Evolutionary conservation across 1,140 invertebrate genomes (phyloP).

Genomic region (Drosophila ohnishii): DNA sequence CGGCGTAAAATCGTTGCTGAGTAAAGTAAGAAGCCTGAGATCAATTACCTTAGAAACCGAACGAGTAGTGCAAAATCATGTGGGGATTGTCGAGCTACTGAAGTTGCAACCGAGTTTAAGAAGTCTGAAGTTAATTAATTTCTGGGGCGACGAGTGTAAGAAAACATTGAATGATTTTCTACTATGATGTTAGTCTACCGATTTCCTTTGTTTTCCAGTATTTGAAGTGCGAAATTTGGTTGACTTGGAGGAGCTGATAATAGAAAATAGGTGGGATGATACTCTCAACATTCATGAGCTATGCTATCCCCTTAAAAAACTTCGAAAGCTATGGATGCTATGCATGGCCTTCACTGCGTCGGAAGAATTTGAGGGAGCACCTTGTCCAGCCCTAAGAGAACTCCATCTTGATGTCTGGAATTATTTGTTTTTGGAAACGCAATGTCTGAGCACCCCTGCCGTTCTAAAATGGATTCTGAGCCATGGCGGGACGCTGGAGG

Average conservation of each 20-base stretch:
- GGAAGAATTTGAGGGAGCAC: neutral
- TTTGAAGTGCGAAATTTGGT: neutral
- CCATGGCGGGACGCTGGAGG: neutral
- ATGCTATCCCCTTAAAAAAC: neutral
- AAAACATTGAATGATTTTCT: neutral
- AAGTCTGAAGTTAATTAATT: fast-evolving
- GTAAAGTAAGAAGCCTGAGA: neutral
- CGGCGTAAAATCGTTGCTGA: neutral
- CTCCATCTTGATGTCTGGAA: too few species aligned
- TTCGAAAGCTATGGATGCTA: neutral
- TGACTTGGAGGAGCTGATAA: neutral
- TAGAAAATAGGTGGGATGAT: fast-evolving
- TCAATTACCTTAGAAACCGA: neutral
- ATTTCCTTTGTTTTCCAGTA: neutral
- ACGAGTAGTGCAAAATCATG: neutral
- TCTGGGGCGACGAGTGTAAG: neutral
- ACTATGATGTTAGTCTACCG: neutral
- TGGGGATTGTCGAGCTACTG: neutral
- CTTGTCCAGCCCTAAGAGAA: neutral
- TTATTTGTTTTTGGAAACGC: too few species aligned
- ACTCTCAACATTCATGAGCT: neutral
- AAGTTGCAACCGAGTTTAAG: neutral
- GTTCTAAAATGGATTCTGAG: neutral
- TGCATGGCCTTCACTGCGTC: neutral
- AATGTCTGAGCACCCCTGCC: too few species aligned